Evolutionary conservation across 2,888 invertebrate genomes (phyloP).

Genomic region (Acanthacorydalis orientalis): DNA sequence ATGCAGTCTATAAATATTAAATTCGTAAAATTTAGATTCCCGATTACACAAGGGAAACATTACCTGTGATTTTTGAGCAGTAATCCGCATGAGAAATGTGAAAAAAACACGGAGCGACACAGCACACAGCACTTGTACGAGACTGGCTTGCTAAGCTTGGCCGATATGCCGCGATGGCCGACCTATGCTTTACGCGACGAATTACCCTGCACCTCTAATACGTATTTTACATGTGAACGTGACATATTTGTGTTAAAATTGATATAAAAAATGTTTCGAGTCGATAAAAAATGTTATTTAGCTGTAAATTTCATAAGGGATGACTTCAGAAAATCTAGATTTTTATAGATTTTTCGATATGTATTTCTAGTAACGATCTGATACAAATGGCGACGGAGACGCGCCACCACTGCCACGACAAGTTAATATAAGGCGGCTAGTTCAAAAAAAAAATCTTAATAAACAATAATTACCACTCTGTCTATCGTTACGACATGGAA

Average conservation of each 20-base stretch:
- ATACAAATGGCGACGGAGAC: background rate
- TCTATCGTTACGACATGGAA: background rate
- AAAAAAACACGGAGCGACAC: slow-evolving; percentile 33
- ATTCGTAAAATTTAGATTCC: slow-evolving; percentile 9
- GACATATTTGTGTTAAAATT: too few relatives aligned
- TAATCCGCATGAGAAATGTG: slow-evolving; percentile 28
- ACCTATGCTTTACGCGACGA: slow-evolving; percentile 12
- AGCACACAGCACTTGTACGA: slow-evolving; percentile 32
- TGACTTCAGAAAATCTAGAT: background rate
- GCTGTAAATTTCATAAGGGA: background rate
- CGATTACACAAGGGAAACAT: slow-evolving; percentile 14
- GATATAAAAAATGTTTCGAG: too few relatives aligned
- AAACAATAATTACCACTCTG: background rate
- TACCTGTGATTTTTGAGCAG: slow-evolving; percentile 28
- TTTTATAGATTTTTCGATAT: background rate
- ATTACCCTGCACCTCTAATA: slow-evolving; percentile 7
- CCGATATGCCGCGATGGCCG: slow-evolving; percentile 26
- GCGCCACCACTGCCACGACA: background rate
- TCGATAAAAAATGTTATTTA: background rate
- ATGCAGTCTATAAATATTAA: slow-evolving; percentile 9
- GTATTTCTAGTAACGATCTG: background rate
- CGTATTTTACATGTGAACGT: slow-evolving; percentile 5
- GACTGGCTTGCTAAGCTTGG: slow-evolving; percentile 27
- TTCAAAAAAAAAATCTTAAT: background rate
- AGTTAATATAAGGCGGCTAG: background rate